A percentile compares a stretch with the other conserved stretches of the same genome.
These are phyloP conservation scores for Rhabdomys dilectus DNA, from an alignment of 2,113 vertebrate species.

Conservation along the genomic window DNA sequence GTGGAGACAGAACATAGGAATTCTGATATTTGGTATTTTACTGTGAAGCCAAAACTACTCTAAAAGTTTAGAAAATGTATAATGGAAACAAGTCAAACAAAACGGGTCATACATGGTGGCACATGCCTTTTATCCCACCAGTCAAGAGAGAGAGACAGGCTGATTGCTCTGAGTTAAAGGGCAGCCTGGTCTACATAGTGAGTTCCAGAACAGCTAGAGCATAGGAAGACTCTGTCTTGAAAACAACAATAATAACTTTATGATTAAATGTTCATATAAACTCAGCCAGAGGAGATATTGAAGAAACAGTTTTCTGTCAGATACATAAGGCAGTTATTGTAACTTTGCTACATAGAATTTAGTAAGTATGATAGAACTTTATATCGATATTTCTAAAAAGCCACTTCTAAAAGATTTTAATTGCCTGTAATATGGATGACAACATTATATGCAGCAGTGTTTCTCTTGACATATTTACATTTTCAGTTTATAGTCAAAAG, in stretches of 20 bases:
- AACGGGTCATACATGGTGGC: not conserved
- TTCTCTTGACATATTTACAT: constrained; percentile 49
- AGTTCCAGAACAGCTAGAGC: not conserved
- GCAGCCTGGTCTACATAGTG: not conserved
- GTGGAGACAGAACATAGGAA: not conserved
- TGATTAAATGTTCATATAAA: not conserved
- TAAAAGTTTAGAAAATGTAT: constrained; percentile 11
- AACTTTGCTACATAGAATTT: constrained; percentile 4
- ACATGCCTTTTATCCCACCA: not conserved
- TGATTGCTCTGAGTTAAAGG: not conserved
- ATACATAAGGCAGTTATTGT: constrained; percentile 36
- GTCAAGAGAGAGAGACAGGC: not conserved
- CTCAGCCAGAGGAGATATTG: constrained; percentile 14
- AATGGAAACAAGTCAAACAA: not conserved
- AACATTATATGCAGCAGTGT: constrained; percentile 5
- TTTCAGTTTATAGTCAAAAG: constrained; percentile 41
- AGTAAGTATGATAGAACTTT: constrained; percentile 44
- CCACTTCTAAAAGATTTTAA: constrained; percentile 34
- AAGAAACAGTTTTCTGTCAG: constrained; percentile 2
- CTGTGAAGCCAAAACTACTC: constrained; percentile 32
- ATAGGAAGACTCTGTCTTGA: not conserved
- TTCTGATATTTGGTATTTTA: constrained; percentile 32
- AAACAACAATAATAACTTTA: not conserved
- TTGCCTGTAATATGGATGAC: constrained; percentile 37
- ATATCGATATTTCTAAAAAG: constrained; percentile 43